These are phyloP conservation scores for Nothoprocta pentlandii DNA, from an alignment of 2,113 vertebrate species.

Conservation along the genomic window DNA sequence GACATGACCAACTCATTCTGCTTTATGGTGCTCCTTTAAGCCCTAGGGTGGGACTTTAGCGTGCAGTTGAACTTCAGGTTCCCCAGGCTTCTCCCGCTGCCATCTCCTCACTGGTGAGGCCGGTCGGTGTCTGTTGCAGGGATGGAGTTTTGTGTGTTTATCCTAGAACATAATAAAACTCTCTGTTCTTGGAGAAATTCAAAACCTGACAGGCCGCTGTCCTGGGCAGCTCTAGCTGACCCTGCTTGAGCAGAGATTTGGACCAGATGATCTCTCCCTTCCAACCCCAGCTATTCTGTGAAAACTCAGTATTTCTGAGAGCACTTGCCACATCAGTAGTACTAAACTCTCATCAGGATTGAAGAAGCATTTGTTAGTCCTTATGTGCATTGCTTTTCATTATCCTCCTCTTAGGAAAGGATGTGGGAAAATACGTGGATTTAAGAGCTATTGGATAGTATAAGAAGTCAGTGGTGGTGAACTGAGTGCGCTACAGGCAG, in stretches of 20 bases:
- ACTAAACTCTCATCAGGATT: slow-evolving; percentile 27
- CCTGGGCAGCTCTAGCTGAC: too few relatives aligned
- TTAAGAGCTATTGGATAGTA: too few relatives aligned
- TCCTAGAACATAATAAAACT: not conserved
- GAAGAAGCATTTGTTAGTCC: slow-evolving; percentile 21
- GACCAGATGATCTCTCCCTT: not conserved
- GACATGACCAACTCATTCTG: not conserved
- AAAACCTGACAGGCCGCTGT: not conserved
- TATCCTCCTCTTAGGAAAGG: not conserved
- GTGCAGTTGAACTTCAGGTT: not conserved
- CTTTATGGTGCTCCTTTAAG: not conserved
- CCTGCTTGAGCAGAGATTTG: not conserved
- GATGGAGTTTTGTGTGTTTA: not conserved
- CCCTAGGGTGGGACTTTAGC: not conserved
- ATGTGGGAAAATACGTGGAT: not conserved
- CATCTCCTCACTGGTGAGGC: not conserved
- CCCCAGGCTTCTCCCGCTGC: not conserved
- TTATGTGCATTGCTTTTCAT: not conserved
- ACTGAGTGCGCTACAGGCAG: rapidly evolving
- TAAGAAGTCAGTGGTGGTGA: not conserved
- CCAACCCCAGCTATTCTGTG: not conserved
- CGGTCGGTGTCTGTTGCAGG: not conserved
- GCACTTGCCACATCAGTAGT: not conserved
- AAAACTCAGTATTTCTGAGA: not conserved
- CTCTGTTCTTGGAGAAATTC: not conserved